Percentiles rank a stretch among this genome's conserved stretches.
Evolutionary conservation across 2,797 vertebrate species (phyloP).

Genomic region (Hippopotamyrus pictus): DNA sequence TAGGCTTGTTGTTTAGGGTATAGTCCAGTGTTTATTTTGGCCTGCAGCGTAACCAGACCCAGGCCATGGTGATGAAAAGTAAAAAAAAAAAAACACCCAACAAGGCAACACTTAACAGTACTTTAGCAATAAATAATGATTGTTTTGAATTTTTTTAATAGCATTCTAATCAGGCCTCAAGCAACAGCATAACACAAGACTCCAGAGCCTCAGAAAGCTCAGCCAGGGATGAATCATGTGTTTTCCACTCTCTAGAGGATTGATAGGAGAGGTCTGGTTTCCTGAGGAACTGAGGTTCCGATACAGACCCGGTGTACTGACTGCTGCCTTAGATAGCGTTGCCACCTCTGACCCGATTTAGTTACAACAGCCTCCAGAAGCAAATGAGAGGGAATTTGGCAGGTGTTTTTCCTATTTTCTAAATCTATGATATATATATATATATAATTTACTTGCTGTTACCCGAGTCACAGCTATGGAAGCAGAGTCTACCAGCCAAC

Average conservation of each 20-base stretch:
- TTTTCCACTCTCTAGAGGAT: neutral
- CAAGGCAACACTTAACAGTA: neutral
- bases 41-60: neutral
- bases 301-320: neutral
- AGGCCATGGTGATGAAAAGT: neutral
- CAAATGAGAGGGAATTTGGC: neutral
- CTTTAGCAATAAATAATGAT: neutral
- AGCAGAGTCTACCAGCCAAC: neutral
- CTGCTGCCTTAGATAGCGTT: neutral
- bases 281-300: neutral
- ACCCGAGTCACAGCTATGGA: neutral
- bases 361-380: neutral
- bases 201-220: neutral
- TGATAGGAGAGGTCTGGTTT: neutral
- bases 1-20: neutral
- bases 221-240: neutral
- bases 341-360: neutral
- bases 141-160: neutral
- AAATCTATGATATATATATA: neutral
- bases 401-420: neutral
- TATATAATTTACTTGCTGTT: neutral
- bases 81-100: neutral
- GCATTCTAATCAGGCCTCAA: neutral
- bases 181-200: neutral
- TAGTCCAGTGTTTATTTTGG: neutral